phyloP scores from a whole-genome alignment of 2,113 vertebrate genomes.

The Malurus alboscapulatus region DNA sequence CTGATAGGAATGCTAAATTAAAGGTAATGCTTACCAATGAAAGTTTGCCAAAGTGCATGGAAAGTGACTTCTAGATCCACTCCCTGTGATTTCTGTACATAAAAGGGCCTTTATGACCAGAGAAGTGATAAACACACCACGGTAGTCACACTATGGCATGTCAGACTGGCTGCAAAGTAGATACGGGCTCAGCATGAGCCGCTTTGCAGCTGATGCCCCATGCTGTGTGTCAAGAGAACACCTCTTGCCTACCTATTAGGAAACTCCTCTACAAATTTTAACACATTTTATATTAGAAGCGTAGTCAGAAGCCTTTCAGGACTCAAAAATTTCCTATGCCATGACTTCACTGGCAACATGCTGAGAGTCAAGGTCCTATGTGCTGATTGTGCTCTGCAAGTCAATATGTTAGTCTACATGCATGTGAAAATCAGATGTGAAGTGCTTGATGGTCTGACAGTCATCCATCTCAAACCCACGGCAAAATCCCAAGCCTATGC shows the following conservation, averaged over 20 bases:
- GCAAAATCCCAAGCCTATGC: background rate
- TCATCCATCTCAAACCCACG: background rate
- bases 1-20: background rate
- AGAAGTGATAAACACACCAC: fast-evolving
- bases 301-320: background rate
- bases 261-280: background rate
- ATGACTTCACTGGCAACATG: background rate
- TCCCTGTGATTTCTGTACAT: background rate
- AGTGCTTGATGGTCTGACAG: background rate
- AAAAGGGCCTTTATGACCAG: background rate
- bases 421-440: background rate
- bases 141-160: background rate
- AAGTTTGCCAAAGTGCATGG: background rate
- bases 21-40: background rate
- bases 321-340: background rate
- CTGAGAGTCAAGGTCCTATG: background rate
- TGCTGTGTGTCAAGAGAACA: background rate
- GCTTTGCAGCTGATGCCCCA: background rate
- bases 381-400: background rate
- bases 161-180: background rate
- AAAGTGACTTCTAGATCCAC: background rate
- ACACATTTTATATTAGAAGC: background rate
- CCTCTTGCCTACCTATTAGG: background rate
- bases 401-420: background rate
- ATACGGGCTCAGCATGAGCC: background rate